Base-by-base conservation (phyloP, 2,888 invertebrate species). In the Pyrrhosoma nymphula region DNA sequence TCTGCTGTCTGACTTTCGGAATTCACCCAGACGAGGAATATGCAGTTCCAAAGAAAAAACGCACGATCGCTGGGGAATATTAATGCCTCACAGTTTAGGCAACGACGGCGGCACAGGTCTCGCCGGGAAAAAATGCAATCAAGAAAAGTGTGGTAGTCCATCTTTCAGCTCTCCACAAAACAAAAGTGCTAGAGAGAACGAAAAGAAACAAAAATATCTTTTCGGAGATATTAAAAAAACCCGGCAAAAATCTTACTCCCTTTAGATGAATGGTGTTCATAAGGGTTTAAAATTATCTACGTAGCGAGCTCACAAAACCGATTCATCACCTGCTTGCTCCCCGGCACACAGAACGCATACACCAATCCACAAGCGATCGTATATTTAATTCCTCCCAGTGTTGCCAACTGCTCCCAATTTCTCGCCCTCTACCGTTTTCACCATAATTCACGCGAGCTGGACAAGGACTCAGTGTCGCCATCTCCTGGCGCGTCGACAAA, bases 381-480 rank as follows among this genome's bases (percentile, higher is more conserved):
- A n/a, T 56, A 56, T 89, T 47, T 35, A 63, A 60, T 69, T 91
- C 90, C n/a, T n/a, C 35, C 56, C 56, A 30, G 18, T 60, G 35
- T 20, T 35, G 30, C 91, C 91, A 60, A 39, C 39, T 91, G 35
- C 3, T 30, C 20, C 56, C 63, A 63, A 55, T 47, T 69, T 26
- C 93, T 39, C 55, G 60, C 60, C 60, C 60, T 60, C 60, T 30
- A 3, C n/a, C 63, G 30, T 69, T 47, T 69, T n/a, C 93, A 47
- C 55, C 26, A 69, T 93, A 69, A 69, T 55, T 55, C 93, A 47
- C 55, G 35, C 12, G 12, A 0, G 26, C 39, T 18, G 26, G 69
- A 69, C 93, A 93, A 75, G 47, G 47, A 47, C 90, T 91, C 35
- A 35, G 56, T 89, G 69, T 60, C 93, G 26, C 30, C 35, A 47